A percentile compares a stretch with the other conserved stretches of the same genome.
phyloP scores from a whole-genome alignment of 2,113 vertebrate species.

The Corythoichthys intestinalis region DNA sequence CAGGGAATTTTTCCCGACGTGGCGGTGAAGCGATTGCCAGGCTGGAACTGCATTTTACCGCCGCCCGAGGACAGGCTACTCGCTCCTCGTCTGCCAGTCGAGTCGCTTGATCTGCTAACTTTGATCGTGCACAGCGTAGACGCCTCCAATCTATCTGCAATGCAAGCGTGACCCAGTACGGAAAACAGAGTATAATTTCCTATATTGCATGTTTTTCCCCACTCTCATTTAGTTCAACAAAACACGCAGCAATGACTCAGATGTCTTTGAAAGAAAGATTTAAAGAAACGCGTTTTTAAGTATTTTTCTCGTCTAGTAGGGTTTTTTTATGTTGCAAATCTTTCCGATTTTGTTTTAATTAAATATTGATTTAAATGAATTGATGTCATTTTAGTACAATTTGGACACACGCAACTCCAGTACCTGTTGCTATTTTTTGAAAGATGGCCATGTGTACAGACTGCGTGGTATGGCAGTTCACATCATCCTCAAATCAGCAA shows the following conservation, averaged over 20 bases:
- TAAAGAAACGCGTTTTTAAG: background rate
- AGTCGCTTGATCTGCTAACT: slow-evolving; percentile 56
- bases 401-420: too few species aligned
- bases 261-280: background rate
- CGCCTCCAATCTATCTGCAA: slow-evolving; percentile 14
- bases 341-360: too few species aligned
- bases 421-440: too few species aligned
- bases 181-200: slow-evolving; percentile 21
- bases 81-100: slow-evolving; percentile 42
- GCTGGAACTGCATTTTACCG: slow-evolving; percentile 38
- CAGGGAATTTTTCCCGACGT: slow-evolving; percentile 25
- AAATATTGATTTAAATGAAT: too few species aligned
- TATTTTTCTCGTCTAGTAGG: background rate
- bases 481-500: too few species aligned
- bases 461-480: too few species aligned
- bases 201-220: background rate
- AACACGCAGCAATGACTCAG: background rate
- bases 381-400: too few species aligned
- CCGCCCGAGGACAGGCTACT: slow-evolving; percentile 44
- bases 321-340: too few species aligned
- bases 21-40: slow-evolving; percentile 33
- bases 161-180: slow-evolving; percentile 21
- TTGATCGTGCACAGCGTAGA: slow-evolving; percentile 50
- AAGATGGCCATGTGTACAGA: too few species aligned
- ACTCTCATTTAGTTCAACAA: background rate